A percentile compares a stretch with the other conserved stretches of the same genome.
These are phyloP conservation scores for Probaryconus sp. DNA, from an alignment of 1,140 invertebrate species.

Conservation along the genomic window DNA sequence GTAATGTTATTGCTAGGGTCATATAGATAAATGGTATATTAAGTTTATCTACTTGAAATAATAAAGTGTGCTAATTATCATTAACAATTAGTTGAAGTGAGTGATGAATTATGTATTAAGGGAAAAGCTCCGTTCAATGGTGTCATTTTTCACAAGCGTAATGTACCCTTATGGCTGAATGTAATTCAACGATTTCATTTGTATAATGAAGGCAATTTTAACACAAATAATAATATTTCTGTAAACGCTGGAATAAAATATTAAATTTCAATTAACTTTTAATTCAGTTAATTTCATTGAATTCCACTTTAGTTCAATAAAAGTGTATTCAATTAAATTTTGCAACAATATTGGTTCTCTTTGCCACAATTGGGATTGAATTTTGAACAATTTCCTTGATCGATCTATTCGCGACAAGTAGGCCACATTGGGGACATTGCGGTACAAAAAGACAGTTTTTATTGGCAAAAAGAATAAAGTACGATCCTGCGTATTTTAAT, in stretches of 20 bases:
- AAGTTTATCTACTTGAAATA: too few species aligned
- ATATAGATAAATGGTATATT: too few species aligned
- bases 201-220: slow-evolving; percentile 18
- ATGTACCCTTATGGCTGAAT: too few species aligned
- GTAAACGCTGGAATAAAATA: too few species aligned
- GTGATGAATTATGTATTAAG: slow-evolving; percentile 25
- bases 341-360: background rate
- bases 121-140: slow-evolving; percentile 12
- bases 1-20: too few species aligned
- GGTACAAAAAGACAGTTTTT: slow-evolving; percentile 10
- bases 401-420: slow-evolving; percentile 24
- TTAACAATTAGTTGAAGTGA: slow-evolving; percentile 18
- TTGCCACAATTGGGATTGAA: slow-evolving; percentile 12
- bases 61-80: too few species aligned
- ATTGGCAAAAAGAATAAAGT: slow-evolving; percentile 23
- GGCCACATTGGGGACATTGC: slow-evolving; percentile 7
- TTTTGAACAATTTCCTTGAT: slow-evolving; percentile 11
- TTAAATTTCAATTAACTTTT: too few species aligned
- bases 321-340: too few species aligned
- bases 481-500: slow-evolving; percentile 7
- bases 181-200: slow-evolving; percentile 14
- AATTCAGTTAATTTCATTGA: too few species aligned
- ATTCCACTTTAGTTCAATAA: too few species aligned
- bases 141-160: slow-evolving; percentile 18
- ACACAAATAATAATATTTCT: too few species aligned